A percentile compares a stretch with the other conserved stretches of the same genome.
phyloP scores from a whole-genome alignment of 2,888 invertebrate genomes.

The Taphrorychus bicolor region DNA sequence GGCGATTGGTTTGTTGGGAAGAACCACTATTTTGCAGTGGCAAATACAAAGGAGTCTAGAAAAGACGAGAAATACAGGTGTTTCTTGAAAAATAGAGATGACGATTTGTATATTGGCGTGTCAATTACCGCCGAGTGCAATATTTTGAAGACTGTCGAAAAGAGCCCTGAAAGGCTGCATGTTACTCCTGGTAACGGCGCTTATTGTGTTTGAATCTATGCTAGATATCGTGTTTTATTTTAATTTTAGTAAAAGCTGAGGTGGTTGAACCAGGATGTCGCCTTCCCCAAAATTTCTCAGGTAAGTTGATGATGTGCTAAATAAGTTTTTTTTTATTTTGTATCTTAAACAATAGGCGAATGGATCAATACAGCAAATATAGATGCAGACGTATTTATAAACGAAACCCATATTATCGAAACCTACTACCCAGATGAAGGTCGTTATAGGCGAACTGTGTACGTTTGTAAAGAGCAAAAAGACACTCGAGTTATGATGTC shows the following conservation, averaged over 20 bases:
- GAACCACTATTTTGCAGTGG: conserved; percentile 97
- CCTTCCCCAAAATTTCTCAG: conserved; percentile 84
- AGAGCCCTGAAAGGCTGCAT: conserved; percentile 88
- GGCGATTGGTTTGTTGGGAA: conserved; percentile 97
- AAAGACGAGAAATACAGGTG: conserved; percentile 95
- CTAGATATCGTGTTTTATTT: background rate
- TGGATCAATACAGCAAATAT: conserved; percentile 99
- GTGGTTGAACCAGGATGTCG: conserved; percentile 90
- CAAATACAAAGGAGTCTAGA: conserved; percentile 94
- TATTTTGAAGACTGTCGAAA: conserved; percentile 89
- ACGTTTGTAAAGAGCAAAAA: conserved; percentile 92
- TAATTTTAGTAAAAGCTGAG: conserved; percentile 73
- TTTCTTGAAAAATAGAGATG: conserved; percentile 92
- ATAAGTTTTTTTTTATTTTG: background rate
- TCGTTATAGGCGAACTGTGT: conserved; percentile 86
- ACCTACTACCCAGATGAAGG: conserved; percentile 94
- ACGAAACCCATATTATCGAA: conserved; percentile 96
- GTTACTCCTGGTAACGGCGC: conserved; percentile 74
- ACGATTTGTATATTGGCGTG: conserved; percentile 89
- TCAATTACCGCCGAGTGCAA: conserved; percentile 95
- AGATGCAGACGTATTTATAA: conserved; percentile 92
- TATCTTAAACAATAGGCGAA: conserved; percentile 67
- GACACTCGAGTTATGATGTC: conserved; percentile 96
- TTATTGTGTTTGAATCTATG: background rate
- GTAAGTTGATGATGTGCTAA: conserved; percentile 12